Conservation (phyloP, 2,888 invertebrate species). For the Pecten maximus region DNA sequence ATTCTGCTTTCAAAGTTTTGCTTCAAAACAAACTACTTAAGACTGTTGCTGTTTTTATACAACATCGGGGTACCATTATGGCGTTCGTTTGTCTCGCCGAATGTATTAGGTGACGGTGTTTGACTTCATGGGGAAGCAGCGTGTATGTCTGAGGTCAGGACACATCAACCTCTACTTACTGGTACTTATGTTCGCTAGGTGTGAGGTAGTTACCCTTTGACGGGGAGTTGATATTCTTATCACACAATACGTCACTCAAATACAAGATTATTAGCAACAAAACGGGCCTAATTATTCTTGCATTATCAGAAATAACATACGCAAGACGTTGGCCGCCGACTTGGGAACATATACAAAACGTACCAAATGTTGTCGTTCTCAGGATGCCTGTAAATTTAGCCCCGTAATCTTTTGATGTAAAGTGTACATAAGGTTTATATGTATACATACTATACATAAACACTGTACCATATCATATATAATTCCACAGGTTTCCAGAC, state of each 20-base stretch:
- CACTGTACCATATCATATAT: background rate
- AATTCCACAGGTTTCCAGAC: background rate
- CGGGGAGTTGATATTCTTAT: constrained; percentile 17
- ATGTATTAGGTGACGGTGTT: background rate
- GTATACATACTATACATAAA: background rate
- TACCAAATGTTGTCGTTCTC: background rate
- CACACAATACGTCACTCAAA: background rate
- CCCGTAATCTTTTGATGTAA: background rate
- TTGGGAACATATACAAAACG: background rate
- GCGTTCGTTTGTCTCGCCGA: background rate
- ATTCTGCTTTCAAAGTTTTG: background rate
- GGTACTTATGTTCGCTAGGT: background rate
- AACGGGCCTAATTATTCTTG: background rate
- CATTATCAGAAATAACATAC: background rate
- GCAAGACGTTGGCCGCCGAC: background rate
- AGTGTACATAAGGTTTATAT: constrained; percentile 13
- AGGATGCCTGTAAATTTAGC: background rate
- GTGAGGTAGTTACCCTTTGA: constrained; percentile 20
- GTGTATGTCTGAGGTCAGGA: background rate
- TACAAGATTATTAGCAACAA: constrained; percentile 1
- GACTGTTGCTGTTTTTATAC: background rate
- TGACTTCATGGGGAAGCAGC: background rate
- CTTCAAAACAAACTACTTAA: background rate
- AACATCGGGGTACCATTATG: background rate
- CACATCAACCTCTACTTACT: background rate